A percentile compares a stretch with the other conserved stretches of the same genome.
These are phyloP conservation scores for Maconellicoccus hirsutus DNA, from an alignment of 1,140 invertebrate genomes.

Conservation along the genomic window DNA sequence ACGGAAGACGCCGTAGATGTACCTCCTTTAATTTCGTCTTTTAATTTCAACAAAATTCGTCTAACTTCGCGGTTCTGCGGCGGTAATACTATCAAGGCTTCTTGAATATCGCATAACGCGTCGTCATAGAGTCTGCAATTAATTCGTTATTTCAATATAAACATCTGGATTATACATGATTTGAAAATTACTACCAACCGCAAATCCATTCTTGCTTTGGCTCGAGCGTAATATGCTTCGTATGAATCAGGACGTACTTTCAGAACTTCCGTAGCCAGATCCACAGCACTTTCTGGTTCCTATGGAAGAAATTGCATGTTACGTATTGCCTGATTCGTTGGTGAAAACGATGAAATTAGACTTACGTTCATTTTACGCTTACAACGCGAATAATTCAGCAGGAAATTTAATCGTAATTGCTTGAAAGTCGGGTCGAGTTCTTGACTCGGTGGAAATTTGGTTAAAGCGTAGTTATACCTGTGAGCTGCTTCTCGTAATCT, in stretches of 20 bases:
- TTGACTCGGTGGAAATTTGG: conserved; percentile 59
- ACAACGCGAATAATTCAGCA: conserved; percentile 81
- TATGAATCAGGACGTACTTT: conserved; percentile 72
- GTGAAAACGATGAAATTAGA: conserved; percentile 29
- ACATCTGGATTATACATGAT: too few species aligned
- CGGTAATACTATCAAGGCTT: conserved; percentile 52
- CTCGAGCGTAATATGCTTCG: conserved; percentile 83
- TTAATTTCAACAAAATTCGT: conserved; percentile 48
- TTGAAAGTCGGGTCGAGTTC: conserved; percentile 54
- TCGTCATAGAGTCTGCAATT: conserved; percentile 40
- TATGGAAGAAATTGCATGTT: conserved; percentile 32
- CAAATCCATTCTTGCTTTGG: conserved; percentile 68
- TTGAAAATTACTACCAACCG: conserved; percentile 34
- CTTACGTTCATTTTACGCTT: conserved; percentile 88
- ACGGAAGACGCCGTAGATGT: conserved; percentile 1
- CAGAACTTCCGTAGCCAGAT: conserved; percentile 73
- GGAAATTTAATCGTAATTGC: conserved; percentile 74
- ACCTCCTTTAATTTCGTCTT: conserved; percentile 46
- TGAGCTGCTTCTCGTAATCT: conserved; percentile 84
- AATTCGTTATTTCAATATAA: conserved; percentile 18
- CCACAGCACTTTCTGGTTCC: conserved; percentile 70
- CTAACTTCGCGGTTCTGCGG: conserved; percentile 52
- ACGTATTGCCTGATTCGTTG: background rate
- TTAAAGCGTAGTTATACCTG: conserved; percentile 87
- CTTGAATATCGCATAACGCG: conserved; percentile 53